Conservation (phyloP, 2,797 vertebrate species). For the Gobio occitaniae region DNA sequence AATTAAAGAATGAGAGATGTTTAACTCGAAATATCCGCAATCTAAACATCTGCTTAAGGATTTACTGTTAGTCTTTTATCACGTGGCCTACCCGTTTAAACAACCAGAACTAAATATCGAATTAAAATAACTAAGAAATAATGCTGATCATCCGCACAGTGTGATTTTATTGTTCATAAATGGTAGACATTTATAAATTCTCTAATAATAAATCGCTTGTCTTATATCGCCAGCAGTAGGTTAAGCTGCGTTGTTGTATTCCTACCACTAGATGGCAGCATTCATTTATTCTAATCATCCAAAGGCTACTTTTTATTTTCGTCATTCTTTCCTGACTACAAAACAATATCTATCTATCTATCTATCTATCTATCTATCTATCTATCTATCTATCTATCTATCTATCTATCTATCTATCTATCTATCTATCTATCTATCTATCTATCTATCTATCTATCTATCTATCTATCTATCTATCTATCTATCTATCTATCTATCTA, state of each 20-base stretch:
- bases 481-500: no score
- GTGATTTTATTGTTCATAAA: background rate
- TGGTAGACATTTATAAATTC: background rate
- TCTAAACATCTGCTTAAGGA: background rate
- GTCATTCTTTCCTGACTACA: background rate
- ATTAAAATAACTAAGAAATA: background rate
- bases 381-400: no score
- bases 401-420: no score
- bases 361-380: background rate
- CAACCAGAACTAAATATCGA: background rate
- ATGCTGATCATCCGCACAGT: background rate
- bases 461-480: no score
- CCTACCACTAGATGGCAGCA: slow-evolving; percentile 44
- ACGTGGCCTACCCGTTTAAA: background rate
- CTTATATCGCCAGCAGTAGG: background rate
- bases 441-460: background rate
- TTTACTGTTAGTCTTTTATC: background rate
- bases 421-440: no score
- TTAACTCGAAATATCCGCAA: background rate
- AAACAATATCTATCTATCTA: background rate
- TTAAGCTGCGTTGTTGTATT: background rate
- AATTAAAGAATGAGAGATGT: background rate
- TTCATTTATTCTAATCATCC: background rate
- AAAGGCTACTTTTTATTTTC: background rate
- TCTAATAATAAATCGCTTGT: background rate